Evolutionary conservation across 2,888 invertebrate genomes (phyloP).

Genomic region (Agonopterix subpropinquella): DNA sequence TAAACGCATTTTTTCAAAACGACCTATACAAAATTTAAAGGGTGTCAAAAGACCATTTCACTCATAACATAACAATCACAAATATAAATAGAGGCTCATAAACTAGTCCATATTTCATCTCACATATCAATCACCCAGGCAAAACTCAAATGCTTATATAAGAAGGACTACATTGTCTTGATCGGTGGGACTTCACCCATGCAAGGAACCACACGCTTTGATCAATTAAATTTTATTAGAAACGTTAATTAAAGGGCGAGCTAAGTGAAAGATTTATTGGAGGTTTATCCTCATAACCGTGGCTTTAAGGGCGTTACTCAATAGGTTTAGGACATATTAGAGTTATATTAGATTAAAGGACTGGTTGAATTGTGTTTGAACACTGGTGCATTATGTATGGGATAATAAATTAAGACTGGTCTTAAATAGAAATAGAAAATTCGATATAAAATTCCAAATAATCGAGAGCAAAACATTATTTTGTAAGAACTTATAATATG

Average conservation of each 20-base stretch:
- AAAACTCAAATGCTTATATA: too few relatives aligned
- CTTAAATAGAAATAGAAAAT: too few relatives aligned
- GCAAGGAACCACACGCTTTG: constrained; percentile 49
- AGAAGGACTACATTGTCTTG: too few relatives aligned
- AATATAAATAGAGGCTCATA: constrained; percentile 27
- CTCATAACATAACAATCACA: constrained; percentile 9
- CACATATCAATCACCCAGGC: too few relatives aligned
- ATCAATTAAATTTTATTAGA: constrained; percentile 72
- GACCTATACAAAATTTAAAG: too few relatives aligned
- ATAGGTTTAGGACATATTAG: constrained; percentile 22
- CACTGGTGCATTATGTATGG: background rate
- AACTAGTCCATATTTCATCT: constrained; percentile 23
- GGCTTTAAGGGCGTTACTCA: constrained; percentile 61
- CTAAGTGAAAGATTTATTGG: constrained; percentile 71
- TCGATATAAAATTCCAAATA: too few relatives aligned
- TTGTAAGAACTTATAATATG: too few relatives aligned
- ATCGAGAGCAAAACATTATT: too few relatives aligned
- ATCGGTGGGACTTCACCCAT: too few relatives aligned
- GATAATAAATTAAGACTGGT: background rate
- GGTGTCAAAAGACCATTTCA: background rate
- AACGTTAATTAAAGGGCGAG: constrained; percentile 64
- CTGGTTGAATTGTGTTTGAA: constrained; percentile 18
- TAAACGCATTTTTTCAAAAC: too few relatives aligned
- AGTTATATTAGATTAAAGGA: constrained; percentile 34
- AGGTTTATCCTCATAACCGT: constrained; percentile 71